phyloP scores from a whole-genome alignment of 2,888 invertebrate genomes.

The Lasioglossum zephyrum region DNA sequence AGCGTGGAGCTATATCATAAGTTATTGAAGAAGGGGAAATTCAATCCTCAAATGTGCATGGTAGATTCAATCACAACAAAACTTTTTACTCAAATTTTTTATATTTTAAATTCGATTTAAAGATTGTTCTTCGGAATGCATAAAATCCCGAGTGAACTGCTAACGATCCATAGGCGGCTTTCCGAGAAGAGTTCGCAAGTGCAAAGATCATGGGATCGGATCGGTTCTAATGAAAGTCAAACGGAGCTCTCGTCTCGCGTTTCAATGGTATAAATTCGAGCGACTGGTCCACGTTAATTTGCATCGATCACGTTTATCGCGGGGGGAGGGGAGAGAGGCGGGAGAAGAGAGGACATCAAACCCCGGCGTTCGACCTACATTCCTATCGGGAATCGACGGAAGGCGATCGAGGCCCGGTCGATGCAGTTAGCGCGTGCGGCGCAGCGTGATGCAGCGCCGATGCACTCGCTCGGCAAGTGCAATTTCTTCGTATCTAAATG shows the following conservation, averaged over 20 bases:
- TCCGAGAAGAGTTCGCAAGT: neutral
- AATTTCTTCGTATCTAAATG: slow-evolving; percentile 81
- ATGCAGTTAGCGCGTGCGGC: slow-evolving; percentile 40
- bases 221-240: neutral
- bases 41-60: no score
- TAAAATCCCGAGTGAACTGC: neutral
- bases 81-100: neutral
- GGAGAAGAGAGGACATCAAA: neutral
- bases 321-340: neutral
- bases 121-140: neutral
- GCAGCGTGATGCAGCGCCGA: slow-evolving; percentile 19
- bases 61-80: no score
- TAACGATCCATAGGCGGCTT: neutral
- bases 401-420: slow-evolving; percentile 45
- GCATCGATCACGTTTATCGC: slow-evolving; percentile 38
- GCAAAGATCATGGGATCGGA: neutral
- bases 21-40: no score
- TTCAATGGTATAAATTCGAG: slow-evolving; percentile 31
- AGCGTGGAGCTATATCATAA: no score
- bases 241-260: neutral
- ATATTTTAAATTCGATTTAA: neutral
- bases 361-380: slow-evolving; percentile 42
- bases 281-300: slow-evolving; percentile 42
- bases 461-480: slow-evolving; percentile 51
- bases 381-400: slow-evolving; percentile 38